A percentile compares a stretch with the other conserved stretches of the same genome.
Conservation (phyloP, 2,888 invertebrate genomes). For the Harpalus rubripes region DNA sequence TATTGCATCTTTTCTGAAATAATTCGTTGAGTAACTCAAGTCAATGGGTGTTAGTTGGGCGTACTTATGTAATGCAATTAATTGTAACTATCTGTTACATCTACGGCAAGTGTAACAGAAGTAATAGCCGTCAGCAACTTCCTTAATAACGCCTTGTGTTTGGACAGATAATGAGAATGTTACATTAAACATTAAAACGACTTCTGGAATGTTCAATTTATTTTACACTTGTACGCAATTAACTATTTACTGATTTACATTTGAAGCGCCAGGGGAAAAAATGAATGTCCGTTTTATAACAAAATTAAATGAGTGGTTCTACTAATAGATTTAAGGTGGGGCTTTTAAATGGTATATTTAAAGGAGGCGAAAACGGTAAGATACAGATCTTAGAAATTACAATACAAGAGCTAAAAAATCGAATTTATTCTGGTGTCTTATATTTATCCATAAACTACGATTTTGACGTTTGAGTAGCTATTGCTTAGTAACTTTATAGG, state of each 20-base stretch:
- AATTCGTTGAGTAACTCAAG: background rate
- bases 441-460: no score
- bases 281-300: no score
- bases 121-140: background rate
- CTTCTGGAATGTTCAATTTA: slow-evolving; percentile 3
- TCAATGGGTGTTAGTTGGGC: background rate
- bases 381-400: no score
- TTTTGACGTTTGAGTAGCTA: no score
- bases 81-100: slow-evolving; percentile 6
- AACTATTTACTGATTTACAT: background rate
- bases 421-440: no score
- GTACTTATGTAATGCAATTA: background rate
- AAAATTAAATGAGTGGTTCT: no score
- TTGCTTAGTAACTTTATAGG: no score
- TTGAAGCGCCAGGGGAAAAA: no score
- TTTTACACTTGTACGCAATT: background rate
- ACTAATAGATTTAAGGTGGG: no score
- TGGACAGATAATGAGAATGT: background rate
- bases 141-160: background rate
- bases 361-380: no score
- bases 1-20: background rate
- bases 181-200: background rate
- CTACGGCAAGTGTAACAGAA: background rate
- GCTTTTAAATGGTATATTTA: no score
- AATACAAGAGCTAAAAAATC: no score